phyloP scores from a whole-genome alignment of 2,888 invertebrate genomes.

The Drosophila mercatorum region DNA sequence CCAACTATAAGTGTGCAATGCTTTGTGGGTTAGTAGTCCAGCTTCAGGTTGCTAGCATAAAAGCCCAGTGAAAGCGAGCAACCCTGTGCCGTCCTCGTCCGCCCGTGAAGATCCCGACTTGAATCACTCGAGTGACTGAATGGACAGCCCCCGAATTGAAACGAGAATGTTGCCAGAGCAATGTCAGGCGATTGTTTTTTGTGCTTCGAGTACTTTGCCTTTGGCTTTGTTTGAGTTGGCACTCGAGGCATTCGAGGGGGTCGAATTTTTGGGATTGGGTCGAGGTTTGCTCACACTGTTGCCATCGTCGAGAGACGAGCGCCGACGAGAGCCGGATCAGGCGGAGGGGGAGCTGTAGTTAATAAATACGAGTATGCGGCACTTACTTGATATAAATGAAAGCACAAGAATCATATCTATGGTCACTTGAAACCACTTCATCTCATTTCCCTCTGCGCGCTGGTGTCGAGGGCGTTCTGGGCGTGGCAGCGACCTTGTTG shows the following conservation, averaged over 20 bases:
- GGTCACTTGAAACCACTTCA: conserved; percentile 85
- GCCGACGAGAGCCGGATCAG: background rate
- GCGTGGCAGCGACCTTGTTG: conserved; percentile 61
- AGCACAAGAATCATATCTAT: conserved; percentile 85
- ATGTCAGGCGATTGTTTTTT: conserved; percentile 71
- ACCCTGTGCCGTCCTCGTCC: background rate
- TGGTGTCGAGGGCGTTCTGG: conserved; percentile 55
- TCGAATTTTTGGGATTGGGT: conserved; percentile 43
- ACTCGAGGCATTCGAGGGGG: conserved; percentile 42
- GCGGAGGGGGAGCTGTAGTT: conserved; percentile 12
- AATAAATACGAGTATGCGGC: conserved; percentile 54
- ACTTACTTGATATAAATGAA: conserved; percentile 85
- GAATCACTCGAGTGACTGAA: conserved; percentile 32
- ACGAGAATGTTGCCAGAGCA: conserved; percentile 38
- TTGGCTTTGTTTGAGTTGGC: conserved; percentile 63
- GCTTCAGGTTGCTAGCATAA: conserved; percentile 51
- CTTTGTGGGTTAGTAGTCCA: conserved; percentile 23
- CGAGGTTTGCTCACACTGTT: conserved; percentile 35
- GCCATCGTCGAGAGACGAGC: background rate
- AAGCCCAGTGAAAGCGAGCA: conserved; percentile 41
- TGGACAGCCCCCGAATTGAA: conserved; percentile 29
- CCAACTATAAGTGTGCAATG: background rate
- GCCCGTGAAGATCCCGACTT: conserved; percentile 9
- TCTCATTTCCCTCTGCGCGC: conserved; percentile 85
- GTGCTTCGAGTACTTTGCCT: conserved; percentile 50